These are phyloP conservation scores for Drosophila seguyi DNA, from an alignment of 1,140 invertebrate genomes.

Conservation along the genomic window DNA sequence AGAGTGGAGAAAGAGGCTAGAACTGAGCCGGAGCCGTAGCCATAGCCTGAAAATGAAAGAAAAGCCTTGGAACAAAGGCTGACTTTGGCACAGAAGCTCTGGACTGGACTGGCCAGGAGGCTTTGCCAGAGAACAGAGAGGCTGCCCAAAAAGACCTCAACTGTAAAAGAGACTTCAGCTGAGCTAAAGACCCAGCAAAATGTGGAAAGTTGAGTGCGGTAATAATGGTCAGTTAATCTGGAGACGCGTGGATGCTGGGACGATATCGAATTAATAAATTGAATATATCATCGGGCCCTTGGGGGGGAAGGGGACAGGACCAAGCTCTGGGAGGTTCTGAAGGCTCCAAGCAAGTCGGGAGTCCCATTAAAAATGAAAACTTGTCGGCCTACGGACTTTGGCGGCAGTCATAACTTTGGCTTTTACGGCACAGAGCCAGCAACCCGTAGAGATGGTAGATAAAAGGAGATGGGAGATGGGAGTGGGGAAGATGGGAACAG, in stretches of 20 bases:
- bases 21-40: not conserved
- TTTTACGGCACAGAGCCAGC: constrained; percentile 36
- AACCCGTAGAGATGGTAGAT: constrained; percentile 46
- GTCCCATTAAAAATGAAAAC: constrained; percentile 54
- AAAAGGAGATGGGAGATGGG: constrained; percentile 13
- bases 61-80: no score
- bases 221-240: constrained; percentile 21
- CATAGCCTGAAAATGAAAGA: no score
- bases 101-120: no score
- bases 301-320: not conserved
- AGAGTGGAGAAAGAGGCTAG: no score
- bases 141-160: no score
- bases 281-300: constrained; percentile 31
- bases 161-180: no score
- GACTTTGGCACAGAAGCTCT: no score
- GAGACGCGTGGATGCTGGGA: constrained; percentile 3
- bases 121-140: no score
- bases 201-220: constrained; percentile 19
- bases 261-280: constrained; percentile 32
- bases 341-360: not conserved
- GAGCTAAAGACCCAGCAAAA: not conserved
- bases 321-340: not conserved
- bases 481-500: no score
- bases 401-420: constrained; percentile 55
- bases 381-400: constrained; percentile 53